Evolutionary conservation across 2,888 invertebrate species (phyloP), one percentile per base, ranked within the genome.

Genomic region (Rhyacophila evoluta): DNA sequence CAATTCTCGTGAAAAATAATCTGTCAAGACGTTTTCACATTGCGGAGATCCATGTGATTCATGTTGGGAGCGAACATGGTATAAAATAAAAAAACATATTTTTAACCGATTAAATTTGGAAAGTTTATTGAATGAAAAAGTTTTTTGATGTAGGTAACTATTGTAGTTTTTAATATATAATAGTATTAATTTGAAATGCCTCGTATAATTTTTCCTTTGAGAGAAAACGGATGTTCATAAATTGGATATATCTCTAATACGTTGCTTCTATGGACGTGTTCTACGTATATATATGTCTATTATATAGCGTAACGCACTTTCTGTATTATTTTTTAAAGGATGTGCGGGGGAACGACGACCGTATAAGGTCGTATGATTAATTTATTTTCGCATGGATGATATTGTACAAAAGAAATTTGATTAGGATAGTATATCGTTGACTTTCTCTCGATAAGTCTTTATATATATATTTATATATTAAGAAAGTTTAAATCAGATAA

Each of bases 291-390:
- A n/a, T n/a, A n/a, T n/a, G n/a, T n/a, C n/a, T n/a, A n/a, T n/a
- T n/a, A 19, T 55, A 55, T 55, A 55, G 19, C 12, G 19, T 55
- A 55, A 55, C 55, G 25, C 25, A 55, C 25, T 25, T 55, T 55
- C 55, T 55, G 55, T 55, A 25, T 55, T 55, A 55, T 55, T 39
- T n/a, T n/a, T 39, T 55, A 55, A 55, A 55, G 55, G 55, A 55
- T 25, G 19, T 55, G 55, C 55, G 55, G 55, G 55, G 41, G 55
- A 19, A 8, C 10, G 25, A 19, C 25, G 8, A 8, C 19, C 55
- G 1, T 25, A 55, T 55, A 55, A 55, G 55, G 55, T 10, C 8
- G 55, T 19, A 55, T 55, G 55, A 55, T 55, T 25, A 55, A 55
- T 55, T 55, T 55, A 55, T 55, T 55, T 39, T 55, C 55, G 55